Evolutionary conservation across 2,113 vertebrate species (phyloP).

Genomic region (Ancistrus triradiatus): DNA sequence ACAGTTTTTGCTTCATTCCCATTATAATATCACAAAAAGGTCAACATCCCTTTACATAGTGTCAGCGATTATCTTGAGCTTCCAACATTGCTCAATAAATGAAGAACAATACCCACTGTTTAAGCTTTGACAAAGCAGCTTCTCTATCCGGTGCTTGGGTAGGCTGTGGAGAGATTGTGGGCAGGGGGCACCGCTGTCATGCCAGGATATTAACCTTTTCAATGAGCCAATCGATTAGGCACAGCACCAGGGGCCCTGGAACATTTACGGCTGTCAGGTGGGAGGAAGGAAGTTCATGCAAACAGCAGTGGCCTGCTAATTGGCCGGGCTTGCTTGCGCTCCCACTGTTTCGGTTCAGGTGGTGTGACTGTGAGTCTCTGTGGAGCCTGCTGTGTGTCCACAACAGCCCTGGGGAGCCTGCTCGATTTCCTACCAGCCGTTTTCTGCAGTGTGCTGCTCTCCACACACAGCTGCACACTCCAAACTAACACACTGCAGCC

Average conservation of each 20-base stretch:
- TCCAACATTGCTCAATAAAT: not conserved
- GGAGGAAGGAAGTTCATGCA: constrained; percentile 56
- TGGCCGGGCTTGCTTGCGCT: constrained; percentile 54
- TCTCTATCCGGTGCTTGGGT: constrained; percentile 10
- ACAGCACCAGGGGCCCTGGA: constrained; percentile 62
- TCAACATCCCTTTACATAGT: not conserved
- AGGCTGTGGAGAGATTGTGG: constrained; percentile 26
- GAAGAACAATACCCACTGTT: not conserved
- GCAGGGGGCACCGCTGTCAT: constrained; percentile 45
- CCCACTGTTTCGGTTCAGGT: constrained; percentile 45
- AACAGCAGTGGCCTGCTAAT: constrained; percentile 61
- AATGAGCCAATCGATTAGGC: constrained; percentile 57
- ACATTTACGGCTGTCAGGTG: constrained; percentile 57
- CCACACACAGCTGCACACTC: constrained; percentile 14
- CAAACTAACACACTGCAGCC: not conserved
- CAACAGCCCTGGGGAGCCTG: constrained; percentile 32
- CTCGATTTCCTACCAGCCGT: constrained; percentile 30
- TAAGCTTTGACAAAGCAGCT: not conserved
- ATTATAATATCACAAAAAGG: no score
- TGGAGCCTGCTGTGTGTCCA: constrained; percentile 38
- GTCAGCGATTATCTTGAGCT: not conserved
- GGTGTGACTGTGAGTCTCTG: constrained; percentile 36
- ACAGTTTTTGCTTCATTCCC: no score
- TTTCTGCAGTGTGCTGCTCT: constrained; percentile 16
- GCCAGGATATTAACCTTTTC: constrained; percentile 66